Evolutionary conservation across 2,113 vertebrate genomes (phyloP).

Genomic region (Peucedramus taeniatus): DNA sequence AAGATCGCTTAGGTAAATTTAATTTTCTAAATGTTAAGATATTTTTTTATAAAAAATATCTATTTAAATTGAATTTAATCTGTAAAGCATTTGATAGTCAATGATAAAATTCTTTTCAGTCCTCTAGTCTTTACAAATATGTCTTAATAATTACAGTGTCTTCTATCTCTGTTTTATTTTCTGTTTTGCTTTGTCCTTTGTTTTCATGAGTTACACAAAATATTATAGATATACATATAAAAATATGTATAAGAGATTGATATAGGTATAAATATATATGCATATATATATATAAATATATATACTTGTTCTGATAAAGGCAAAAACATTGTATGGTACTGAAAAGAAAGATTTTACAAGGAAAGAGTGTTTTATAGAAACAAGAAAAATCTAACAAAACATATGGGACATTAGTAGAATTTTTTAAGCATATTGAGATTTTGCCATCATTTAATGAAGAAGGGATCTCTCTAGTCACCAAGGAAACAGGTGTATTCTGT

Average conservation of each 20-base stretch:
- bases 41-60: background rate
- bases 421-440: background rate
- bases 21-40: background rate
- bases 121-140: background rate
- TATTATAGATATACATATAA: background rate
- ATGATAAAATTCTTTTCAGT: background rate
- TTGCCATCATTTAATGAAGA: background rate
- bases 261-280: background rate
- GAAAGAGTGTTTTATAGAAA: background rate
- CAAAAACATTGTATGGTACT: background rate
- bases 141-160: background rate
- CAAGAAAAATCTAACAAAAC: background rate
- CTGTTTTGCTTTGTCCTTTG: background rate
- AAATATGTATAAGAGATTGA: background rate
- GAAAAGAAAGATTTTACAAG: background rate
- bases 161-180: background rate
- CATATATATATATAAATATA: too few species aligned
- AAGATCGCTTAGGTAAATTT: background rate
- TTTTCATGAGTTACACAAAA: background rate
- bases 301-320: background rate
- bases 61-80: background rate
- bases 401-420: too few species aligned
- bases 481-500: background rate
- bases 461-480: background rate
- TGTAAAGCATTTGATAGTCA: background rate